Base-by-base conservation (phyloP, 2,888 invertebrate species). In the Ichneumon xanthorius region DNA sequence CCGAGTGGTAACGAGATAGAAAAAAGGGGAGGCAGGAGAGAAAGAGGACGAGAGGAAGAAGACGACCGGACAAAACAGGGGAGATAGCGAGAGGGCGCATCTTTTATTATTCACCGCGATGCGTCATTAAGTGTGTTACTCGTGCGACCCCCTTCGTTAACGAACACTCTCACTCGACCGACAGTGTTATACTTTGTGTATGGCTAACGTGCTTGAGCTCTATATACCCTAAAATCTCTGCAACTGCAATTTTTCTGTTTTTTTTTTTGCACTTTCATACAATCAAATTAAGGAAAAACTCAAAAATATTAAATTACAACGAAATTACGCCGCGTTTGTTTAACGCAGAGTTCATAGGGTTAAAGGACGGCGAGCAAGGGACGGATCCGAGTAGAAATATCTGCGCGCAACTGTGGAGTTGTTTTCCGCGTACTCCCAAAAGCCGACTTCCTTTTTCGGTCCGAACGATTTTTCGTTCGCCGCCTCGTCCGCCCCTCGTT, bases 61-160 rank as follows among this genome's bases (percentile, higher is more conserved):
- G 22, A 16, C 61, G 4, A 68, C 22, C 68, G 50, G 26, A 75
- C 55, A 26, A 70, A 78, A 65, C 11, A 61, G 50, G 33, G 11
- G 70, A 33, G 37, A 22, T 14, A 26, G 40, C 40, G 45, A 84
- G 76, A 73, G 63, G 65, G 50, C 63, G 37, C 55, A 76, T 72
- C 40, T 63, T 84, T 80, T 80, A 76, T 80, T 80, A 84, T 84
- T 84, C 84, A 80, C 53, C 48, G 75, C 53, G 70, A 65, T 84
- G 76, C 80, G 71, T 76, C 80, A 68, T 80, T 71, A 70, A 80
- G 75, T 76, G 70, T 71, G 75, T 73, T 70, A 73, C 53, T 45
- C 53, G 68, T 58, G 33, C 55, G 58, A 48, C 67, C 65, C 70
- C 22, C 53, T 73, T 75, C 22, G 53, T 83, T 83, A 75, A 83